Conservation (phyloP, 2,113 vertebrate species). For the Danionella cerebrum region DNA sequence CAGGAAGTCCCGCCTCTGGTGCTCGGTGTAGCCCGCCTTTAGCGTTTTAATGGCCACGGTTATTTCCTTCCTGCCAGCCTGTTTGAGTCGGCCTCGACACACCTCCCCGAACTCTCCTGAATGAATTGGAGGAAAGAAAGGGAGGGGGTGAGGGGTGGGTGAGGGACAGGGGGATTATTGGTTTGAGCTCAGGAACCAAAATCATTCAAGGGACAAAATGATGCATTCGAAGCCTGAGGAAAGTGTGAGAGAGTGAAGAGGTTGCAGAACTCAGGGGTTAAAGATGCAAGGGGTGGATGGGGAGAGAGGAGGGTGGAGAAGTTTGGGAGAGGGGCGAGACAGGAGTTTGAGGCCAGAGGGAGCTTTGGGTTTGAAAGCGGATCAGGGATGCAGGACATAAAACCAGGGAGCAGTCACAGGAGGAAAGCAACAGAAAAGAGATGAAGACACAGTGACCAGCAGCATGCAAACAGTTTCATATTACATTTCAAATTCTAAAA, state of each 20-base stretch:
- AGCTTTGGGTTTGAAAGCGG: conserved; percentile 34
- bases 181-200: conserved; percentile 38
- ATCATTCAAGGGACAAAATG: conserved; percentile 33
- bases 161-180: conserved; percentile 45
- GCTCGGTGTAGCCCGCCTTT: conserved; percentile 93
- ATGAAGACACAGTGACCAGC: conserved; percentile 45
- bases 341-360: conserved; percentile 50
- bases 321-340: conserved; percentile 46
- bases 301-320: conserved; percentile 45
- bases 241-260: conserved; percentile 15
- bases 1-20: conserved; percentile 91
- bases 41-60: conserved; percentile 96
- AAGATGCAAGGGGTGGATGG: conserved; percentile 42
- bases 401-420: conserved; percentile 34
- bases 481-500: too few species aligned
- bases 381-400: conserved; percentile 27
- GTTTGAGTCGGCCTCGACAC: conserved; percentile 88
- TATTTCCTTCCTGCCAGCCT: conserved; percentile 82
- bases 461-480: conserved; percentile 48
- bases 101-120: conserved; percentile 96
- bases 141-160: conserved; percentile 31
- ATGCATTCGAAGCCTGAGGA: conserved; percentile 28
- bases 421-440: conserved; percentile 34
- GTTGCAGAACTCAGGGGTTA: conserved; percentile 13
- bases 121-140: conserved; percentile 1